Conservation (phyloP, 2,888 invertebrate species). For the Eupsilia transversa region DNA sequence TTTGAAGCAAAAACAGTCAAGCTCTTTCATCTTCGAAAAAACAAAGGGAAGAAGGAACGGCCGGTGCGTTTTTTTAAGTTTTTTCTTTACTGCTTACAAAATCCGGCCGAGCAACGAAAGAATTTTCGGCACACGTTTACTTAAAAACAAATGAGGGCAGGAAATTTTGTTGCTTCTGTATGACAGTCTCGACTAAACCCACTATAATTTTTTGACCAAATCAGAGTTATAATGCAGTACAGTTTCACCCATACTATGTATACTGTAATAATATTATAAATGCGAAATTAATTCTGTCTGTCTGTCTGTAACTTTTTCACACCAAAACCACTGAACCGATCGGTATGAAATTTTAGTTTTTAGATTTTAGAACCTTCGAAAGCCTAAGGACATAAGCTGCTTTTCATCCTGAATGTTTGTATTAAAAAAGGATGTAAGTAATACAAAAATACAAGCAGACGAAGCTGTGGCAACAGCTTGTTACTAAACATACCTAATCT, state of each 20-base stretch:
- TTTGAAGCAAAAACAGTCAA: conserved; percentile 10
- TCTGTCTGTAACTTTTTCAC: not conserved
- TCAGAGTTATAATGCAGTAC: not conserved
- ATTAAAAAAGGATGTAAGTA: not conserved
- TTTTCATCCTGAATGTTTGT: not conserved
- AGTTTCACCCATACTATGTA: too few relatives aligned
- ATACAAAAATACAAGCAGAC: not conserved
- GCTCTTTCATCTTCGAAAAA: conserved; percentile 11
- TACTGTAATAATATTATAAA: not conserved
- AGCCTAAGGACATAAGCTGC: not conserved
- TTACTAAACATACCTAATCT: not conserved
- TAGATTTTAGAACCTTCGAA: not conserved
- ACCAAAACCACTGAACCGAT: not conserved
- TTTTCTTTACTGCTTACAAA: not conserved
- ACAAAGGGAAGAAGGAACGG: conserved; percentile 15
- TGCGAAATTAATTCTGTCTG: not conserved
- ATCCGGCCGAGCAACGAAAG: conserved; percentile 19
- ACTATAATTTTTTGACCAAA: not conserved
- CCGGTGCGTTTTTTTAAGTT: conserved; percentile 1
- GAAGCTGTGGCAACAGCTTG: not conserved
- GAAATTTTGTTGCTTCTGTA: not conserved
- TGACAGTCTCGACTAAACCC: not conserved
- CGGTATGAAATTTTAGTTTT: not conserved
- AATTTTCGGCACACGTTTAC: conserved; percentile 8
- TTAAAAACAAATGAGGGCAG: conserved; percentile 1